Percentiles rank a stretch among this genome's conserved stretches.
phyloP scores from a whole-genome alignment of 1,140 invertebrate species.

The Drosophila nikananu region DNA sequence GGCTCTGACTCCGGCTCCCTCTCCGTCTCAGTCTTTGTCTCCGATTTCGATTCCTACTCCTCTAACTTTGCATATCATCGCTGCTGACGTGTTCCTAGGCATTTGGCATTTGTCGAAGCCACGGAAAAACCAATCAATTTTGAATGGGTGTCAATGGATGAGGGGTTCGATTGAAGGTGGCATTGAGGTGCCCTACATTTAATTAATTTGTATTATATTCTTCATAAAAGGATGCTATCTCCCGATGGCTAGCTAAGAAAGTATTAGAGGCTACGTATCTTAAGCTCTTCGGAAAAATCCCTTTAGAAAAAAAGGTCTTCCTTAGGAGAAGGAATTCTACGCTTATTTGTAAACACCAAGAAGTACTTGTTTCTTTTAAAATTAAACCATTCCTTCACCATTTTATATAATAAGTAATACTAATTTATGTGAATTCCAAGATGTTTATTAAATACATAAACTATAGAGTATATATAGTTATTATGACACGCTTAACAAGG shows the following conservation, averaged over 20 bases:
- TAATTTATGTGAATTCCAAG: too few relatives aligned
- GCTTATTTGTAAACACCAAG: too few relatives aligned
- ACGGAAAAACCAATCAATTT: constrained; percentile 65
- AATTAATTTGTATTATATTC: too few relatives aligned
- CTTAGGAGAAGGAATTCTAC: background rate
- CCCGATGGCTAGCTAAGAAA: background rate
- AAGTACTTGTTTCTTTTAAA: too few relatives aligned
- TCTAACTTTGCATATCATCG: constrained; percentile 63
- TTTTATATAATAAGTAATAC: too few relatives aligned
- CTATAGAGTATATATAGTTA: background rate
- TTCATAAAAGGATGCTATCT: background rate
- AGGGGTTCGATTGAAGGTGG: background rate
- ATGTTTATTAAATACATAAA: background rate
- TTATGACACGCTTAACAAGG: too few relatives aligned
- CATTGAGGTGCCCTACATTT: background rate
- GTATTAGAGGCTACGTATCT: background rate
- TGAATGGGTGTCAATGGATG: constrained; percentile 27
- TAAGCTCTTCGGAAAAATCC: rapidly evolving
- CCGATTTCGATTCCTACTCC: background rate
- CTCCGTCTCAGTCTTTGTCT: background rate
- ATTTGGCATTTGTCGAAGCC: constrained; percentile 41
- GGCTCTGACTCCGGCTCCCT: background rate
- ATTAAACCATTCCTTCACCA: too few relatives aligned
- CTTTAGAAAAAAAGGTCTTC: background rate
- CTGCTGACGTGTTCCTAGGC: constrained; percentile 35